Base-by-base conservation (phyloP, 1,140 invertebrate genomes). In the Tetraneura akinire region DNA sequence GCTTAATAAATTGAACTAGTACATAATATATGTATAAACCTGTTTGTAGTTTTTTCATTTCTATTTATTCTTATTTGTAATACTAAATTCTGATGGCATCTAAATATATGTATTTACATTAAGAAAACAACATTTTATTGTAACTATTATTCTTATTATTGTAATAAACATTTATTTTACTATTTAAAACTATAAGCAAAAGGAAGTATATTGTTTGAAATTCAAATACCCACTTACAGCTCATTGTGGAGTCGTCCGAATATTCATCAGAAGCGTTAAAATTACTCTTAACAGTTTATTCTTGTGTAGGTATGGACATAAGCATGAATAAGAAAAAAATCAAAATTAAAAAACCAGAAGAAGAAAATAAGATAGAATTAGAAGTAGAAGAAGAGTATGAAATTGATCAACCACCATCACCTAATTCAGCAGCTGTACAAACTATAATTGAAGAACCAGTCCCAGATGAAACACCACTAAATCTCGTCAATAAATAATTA, bases 261-360 rank as follows among this genome's bases (percentile, higher is more conserved):
- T 47, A 45, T 45, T 16, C 37, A 26, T 78, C 53, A 60, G 55
- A 78, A 42, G 37, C 1, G 53, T 60, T 78, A 57, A 78, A 78
- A 62, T 21, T 78, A 78, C 74, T n/a, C n/a, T 78, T 78, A 76
- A 78, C n/a, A 78, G 74, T 78, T 78, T 78, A 62, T 78, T 78
- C 23, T 78, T 78, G 53, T 78, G 37, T 78, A 78, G 74, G 55
- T 78, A 62, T 78, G 74, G 55, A 78, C 74, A 62, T 78, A 62
- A 78, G 42, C 74, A 78, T 78, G 74, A 62, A 62, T 78, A 78
- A 78, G 74, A 78, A 78, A 62, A 62, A 78, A 78, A 78, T 78
- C 74, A 78, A 78, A 78, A 60, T 78, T 62, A 78, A 78, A 78
- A 78, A 78, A 78, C 3, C 21, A 23, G 74, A 78, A 60, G 74